A percentile compares a stretch with the other conserved stretches of the same genome.
Evolutionary conservation across 2,888 invertebrate genomes (phyloP).

Genomic region (Catocala fraxini): DNA sequence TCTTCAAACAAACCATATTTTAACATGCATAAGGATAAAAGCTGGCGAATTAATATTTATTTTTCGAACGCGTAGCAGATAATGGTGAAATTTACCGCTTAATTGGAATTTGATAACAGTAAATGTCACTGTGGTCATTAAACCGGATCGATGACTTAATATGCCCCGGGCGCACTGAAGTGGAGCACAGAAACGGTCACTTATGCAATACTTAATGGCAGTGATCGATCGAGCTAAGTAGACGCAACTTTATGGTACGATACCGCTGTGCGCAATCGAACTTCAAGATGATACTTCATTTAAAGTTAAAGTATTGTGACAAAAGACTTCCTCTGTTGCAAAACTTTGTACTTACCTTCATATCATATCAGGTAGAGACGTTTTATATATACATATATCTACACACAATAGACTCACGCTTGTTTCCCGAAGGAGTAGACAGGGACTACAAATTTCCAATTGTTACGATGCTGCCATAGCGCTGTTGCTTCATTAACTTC

Average conservation of each 20-base stretch:
- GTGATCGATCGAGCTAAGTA: slow-evolving; percentile 28
- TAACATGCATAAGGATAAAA: not conserved
- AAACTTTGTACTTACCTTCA: not conserved
- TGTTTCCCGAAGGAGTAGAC: no score
- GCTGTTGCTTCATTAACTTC: no score
- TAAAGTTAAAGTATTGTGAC: slow-evolving; percentile 4
- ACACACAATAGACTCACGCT: no score
- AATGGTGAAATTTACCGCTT: slow-evolving; percentile 19
- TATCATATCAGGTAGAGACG: no score
- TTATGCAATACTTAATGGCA: slow-evolving; percentile 20
- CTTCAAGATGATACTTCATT: slow-evolving; percentile 17
- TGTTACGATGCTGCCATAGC: no score
- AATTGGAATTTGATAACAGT: slow-evolving; percentile 34
- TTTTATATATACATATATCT: no score
- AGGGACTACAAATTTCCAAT: no score
- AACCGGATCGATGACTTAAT: slow-evolving; percentile 40
- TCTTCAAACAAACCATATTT: not conserved
- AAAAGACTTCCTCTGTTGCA: not conserved
- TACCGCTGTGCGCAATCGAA: slow-evolving; percentile 7
- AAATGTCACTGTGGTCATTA: slow-evolving; percentile 32
- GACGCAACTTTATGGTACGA: slow-evolving; percentile 9
- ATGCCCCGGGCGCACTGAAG: slow-evolving; percentile 20
- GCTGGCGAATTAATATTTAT: not conserved
- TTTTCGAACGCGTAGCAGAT: slow-evolving; percentile 1
- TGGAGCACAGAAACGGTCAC: slow-evolving; percentile 19